These are phyloP conservation scores for Wasmannia auropunctata DNA, from an alignment of 1,140 invertebrate species.

Conservation along the genomic window DNA sequence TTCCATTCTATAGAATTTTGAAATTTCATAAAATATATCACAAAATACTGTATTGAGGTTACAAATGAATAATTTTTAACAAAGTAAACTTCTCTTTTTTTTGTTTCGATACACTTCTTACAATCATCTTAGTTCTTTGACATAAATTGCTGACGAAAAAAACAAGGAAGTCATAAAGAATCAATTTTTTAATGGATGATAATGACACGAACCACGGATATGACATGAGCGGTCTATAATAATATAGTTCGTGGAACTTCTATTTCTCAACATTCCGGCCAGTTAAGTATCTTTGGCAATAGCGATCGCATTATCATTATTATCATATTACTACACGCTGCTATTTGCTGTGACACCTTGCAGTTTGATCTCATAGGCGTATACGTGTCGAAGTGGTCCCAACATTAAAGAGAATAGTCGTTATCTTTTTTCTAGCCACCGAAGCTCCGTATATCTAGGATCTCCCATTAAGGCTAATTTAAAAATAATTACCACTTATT, in stretches of 20 bases:
- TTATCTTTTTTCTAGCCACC: constrained; percentile 44
- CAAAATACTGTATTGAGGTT: not conserved
- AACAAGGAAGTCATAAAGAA: constrained; percentile 7
- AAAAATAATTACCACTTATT: constrained; percentile 49
- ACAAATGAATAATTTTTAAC: not conserved
- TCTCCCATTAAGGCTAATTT: constrained; percentile 49
- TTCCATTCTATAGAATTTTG: not conserved
- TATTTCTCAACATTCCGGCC: not conserved
- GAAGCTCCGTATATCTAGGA: not conserved
- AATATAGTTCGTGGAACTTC: constrained; percentile 33
- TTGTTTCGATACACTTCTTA: not conserved
- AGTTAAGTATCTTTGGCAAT: constrained; percentile 22
- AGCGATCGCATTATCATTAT: constrained; percentile 48
- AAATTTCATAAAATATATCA: not conserved
- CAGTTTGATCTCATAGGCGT: constrained; percentile 31
- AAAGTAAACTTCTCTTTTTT: constrained; percentile 16
- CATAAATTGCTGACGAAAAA: not conserved
- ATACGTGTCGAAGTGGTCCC: constrained; percentile 21
- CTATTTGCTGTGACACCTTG: constrained; percentile 46
- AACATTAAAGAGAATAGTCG: constrained; percentile 41
- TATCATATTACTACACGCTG: constrained; percentile 48
- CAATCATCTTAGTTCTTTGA: not conserved
- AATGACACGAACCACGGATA: not conserved
- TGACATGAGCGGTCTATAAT: not conserved
- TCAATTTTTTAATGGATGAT: constrained; percentile 28